A percentile compares a stretch with the other conserved stretches of the same genome.
These are phyloP conservation scores for Leptoteleia sp. DNA, from an alignment of 1,140 invertebrate species.

Conservation along the genomic window DNA sequence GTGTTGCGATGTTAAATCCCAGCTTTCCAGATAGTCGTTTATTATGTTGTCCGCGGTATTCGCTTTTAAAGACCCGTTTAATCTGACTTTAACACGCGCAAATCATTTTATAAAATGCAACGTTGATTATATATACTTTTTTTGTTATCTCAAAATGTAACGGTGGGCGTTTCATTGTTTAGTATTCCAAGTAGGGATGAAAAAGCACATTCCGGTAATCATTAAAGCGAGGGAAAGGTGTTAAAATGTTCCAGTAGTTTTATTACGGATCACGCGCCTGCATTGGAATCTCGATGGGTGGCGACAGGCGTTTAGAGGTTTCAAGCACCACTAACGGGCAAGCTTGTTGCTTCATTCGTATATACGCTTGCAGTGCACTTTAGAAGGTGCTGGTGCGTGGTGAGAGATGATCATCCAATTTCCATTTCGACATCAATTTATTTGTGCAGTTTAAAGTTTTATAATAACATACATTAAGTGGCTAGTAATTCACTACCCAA, in stretches of 20 bases:
- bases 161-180: conserved; percentile 21
- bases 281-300: conserved; percentile 62
- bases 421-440: conserved; percentile 37
- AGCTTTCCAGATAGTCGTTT: too few relatives aligned
- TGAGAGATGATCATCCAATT: conserved; percentile 53
- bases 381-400: conserved; percentile 35
- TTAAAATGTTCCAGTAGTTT: conserved; percentile 56
- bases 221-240: conserved; percentile 66
- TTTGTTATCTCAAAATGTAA: conserved; percentile 2
- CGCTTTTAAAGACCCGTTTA: conserved; percentile 3
- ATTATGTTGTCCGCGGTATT: conserved; percentile 1
- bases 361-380: conserved; percentile 62
- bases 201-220: conserved; percentile 59
- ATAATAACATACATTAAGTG: too few relatives aligned
- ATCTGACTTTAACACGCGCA: conserved; percentile 7
- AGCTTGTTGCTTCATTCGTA: conserved; percentile 68
- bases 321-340: conserved; percentile 65
- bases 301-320: conserved; percentile 66
- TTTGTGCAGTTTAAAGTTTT: conserved; percentile 12
- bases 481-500: too few relatives aligned
- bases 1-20: too few relatives aligned
- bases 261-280: conserved; percentile 49
- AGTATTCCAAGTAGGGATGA: conserved; percentile 8
- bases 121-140: conserved; percentile 13
- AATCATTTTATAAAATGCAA: conserved; percentile 24